phyloP scores from a whole-genome alignment of 2,797 vertebrate genomes.

The Phaenicophaeus curvirostris region DNA sequence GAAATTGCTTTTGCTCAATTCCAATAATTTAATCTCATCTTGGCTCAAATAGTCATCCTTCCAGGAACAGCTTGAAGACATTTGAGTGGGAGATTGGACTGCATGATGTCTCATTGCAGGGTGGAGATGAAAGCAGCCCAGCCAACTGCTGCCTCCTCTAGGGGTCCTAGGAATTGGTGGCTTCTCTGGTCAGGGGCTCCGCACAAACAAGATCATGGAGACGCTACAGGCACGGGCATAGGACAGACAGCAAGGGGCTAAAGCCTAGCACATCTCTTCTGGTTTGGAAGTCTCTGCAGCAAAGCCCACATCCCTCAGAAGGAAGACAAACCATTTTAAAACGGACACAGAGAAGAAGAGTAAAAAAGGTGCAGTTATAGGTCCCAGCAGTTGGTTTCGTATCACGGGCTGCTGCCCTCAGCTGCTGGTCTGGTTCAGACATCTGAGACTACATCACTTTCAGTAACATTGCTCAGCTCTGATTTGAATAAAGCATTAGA shows the following conservation, averaged over 20 bases:
- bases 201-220: background rate
- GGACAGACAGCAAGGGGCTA: background rate
- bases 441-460: background rate
- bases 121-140: background rate
- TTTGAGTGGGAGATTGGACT: background rate
- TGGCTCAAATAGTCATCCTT: slow-evolving; percentile 29
- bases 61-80: slow-evolving; percentile 27
- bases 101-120: background rate
- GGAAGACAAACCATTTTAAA: background rate
- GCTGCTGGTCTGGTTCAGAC: background rate
- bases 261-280: background rate
- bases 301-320: background rate
- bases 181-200: background rate
- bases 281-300: background rate
- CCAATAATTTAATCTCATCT: slow-evolving; percentile 26
- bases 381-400: accelerated
- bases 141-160: background rate
- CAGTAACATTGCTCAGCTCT: background rate
- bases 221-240: background rate
- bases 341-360: background rate
- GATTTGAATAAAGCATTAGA: slow-evolving; percentile 12
- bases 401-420: background rate
- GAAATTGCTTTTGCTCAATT: slow-evolving; percentile 18
- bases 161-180: accelerated
- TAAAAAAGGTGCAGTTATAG: background rate